Evolutionary conservation across 2,888 invertebrate genomes (phyloP).

Genomic region (Chrysopilus asiliformis): DNA sequence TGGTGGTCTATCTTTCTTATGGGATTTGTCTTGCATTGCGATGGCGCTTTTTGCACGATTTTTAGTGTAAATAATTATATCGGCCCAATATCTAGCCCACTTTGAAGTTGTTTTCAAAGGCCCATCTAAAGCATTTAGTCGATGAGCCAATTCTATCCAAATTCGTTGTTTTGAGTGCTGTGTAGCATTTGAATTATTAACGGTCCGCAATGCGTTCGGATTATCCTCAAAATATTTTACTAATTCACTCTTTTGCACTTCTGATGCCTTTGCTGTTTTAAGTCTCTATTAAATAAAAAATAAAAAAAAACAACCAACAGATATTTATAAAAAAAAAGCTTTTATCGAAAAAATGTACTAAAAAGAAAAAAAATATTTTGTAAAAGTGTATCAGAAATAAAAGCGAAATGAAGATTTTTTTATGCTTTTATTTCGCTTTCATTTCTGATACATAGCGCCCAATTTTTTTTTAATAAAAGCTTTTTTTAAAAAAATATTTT

Average conservation of each 20-base stretch:
- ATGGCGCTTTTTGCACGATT: constrained; percentile 11
- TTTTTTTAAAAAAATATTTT: no score
- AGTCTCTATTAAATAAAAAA: constrained; percentile 5
- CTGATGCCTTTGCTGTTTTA: constrained; percentile 9
- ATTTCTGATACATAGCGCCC: no score
- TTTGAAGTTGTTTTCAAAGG: constrained; percentile 12
- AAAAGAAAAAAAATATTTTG: no score
- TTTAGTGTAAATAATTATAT: constrained; percentile 12
- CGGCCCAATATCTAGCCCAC: constrained; percentile 13
- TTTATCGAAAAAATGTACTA: not conserved
- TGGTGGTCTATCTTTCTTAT: no score
- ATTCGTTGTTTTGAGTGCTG: constrained; percentile 10
- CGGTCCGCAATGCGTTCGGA: constrained; percentile 9
- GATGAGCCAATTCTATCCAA: constrained; percentile 13
- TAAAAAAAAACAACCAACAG: no score
- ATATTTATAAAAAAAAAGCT: no score
- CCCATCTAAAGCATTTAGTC: constrained; percentile 11
- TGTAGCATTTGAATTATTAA: constrained; percentile 6
- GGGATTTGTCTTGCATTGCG: no score
- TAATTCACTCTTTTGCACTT: constrained; percentile 11
- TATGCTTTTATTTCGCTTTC: no score
- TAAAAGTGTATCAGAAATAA: no score
- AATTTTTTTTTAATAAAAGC: no score
- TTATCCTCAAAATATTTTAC: constrained; percentile 12
- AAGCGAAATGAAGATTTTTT: no score